Percentiles rank a stretch among this genome's conserved stretches.
Evolutionary conservation across 2,888 invertebrate species (phyloP).

Genomic region (Mesorhabditis spiculigera): DNA sequence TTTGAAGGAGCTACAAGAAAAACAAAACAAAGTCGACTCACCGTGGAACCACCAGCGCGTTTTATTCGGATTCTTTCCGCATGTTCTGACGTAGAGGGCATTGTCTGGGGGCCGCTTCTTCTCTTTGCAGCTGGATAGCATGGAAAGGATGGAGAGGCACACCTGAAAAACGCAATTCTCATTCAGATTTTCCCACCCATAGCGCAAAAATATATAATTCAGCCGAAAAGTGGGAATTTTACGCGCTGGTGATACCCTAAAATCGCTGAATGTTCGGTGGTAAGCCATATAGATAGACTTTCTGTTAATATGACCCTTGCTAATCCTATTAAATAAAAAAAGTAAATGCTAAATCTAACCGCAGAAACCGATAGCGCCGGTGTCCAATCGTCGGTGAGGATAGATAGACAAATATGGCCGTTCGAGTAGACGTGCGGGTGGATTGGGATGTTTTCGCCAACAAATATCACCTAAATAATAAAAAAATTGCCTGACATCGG

Average conservation of each 20-base stretch:
- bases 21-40: conserved; percentile 11
- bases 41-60: conserved; percentile 99
- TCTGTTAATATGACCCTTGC: neutral
- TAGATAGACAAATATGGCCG: conserved; percentile 96
- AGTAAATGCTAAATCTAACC: conserved; percentile 57
- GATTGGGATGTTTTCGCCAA: conserved; percentile 87
- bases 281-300: neutral
- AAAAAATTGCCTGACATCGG: neutral
- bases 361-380: conserved; percentile 89
- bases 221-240: neutral
- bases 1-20: neutral
- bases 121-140: conserved; percentile 98
- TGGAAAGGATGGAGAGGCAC: conserved; percentile 93
- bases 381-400: conserved; percentile 97
- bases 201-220: no score
- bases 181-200: neutral
- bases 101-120: conserved; percentile 98
- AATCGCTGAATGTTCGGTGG: no score
- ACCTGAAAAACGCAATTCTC: conserved; percentile 13
- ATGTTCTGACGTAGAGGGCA: conserved; percentile 86
- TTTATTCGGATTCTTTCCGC: conserved; percentile 98
- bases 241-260: neutral
- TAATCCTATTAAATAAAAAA: neutral
- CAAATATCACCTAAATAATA: conserved; percentile 61
- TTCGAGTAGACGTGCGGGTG: conserved; percentile 98